Evolutionary conservation across 2,797 vertebrate genomes (phyloP), one percentile per base, ranked within the genome.

Genomic region (Sebastes umbrosus): DNA sequence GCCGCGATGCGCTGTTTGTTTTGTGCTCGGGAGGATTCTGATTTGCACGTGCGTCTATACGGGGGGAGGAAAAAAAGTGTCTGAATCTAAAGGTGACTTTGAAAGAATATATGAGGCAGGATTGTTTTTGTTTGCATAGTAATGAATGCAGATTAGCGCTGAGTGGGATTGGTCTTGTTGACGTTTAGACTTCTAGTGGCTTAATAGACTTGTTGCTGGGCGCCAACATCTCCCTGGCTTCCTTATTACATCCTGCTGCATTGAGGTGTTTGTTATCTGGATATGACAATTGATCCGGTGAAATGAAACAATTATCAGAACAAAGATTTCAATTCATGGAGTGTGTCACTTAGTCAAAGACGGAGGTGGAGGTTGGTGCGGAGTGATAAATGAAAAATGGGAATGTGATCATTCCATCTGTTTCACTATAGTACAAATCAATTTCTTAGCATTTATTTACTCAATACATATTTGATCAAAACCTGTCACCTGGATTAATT

Each of bases 21-120:
- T 90, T 89, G 81, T 71, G 89, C 88, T 91, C 88, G 55, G 86
- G 88, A 92, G 92, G 90, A 89, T 90, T 87, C 79, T 18, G 77
- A 79, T 88, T 89, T 13, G 67, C 79, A 73, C 34, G 72, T 50
- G 84, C 29, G 77, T 93, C 86, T 87, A 84, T 90, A 90, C n/a
- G 79, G 87, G 87, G 80, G 88, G 16, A 43, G 16, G 16, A 43
- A 24, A 4, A 84, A 90, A 88, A 90, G 92, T 90, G 88, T 92
- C 84, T 89, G 92, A 93, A 94, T 95, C 88, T 89, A 95, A 95
- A 96, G 96, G 95, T 96, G 96, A 96, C 96, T 95, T 96, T 95
- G 94, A 94, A 93, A 91, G 93, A 95, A 93, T 95, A 92, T 92
- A 93, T 87, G 93, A 93, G 88, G 88, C 92, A 80, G 84, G 85